A percentile compares a stretch with the other conserved stretches of the same genome.
phyloP scores from a whole-genome alignment of 2,797 vertebrate genomes.

The Acanthiza pusilla region DNA sequence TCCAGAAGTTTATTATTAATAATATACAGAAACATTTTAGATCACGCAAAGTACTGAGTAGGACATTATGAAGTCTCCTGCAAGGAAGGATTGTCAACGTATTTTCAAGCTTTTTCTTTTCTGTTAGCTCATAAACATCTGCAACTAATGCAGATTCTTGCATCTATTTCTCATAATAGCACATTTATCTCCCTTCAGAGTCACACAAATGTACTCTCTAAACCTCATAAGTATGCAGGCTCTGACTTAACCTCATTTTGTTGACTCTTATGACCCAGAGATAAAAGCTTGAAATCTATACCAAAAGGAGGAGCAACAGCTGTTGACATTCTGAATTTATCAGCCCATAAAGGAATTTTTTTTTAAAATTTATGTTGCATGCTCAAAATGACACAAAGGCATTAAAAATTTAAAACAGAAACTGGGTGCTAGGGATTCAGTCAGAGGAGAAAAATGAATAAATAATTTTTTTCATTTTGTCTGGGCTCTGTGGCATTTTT shows the following conservation, averaged over 20 bases:
- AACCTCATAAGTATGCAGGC: constrained; percentile 2
- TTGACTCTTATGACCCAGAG: constrained; percentile 29
- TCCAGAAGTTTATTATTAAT: neutral
- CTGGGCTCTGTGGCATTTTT: constrained; percentile 66
- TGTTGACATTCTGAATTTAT: neutral
- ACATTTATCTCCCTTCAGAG: neutral
- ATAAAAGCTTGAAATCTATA: constrained; percentile 18
- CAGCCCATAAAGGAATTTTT: neutral
- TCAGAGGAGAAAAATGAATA: constrained; percentile 6
- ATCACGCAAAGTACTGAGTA: neutral
- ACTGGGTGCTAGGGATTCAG: neutral
- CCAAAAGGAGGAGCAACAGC: neutral
- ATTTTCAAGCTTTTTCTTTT: neutral
- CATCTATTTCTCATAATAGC: constrained; percentile 28
- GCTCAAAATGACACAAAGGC: neutral
- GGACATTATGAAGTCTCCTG: neutral
- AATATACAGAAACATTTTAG: neutral
- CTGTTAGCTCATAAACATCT: neutral
- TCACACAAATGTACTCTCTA: neutral
- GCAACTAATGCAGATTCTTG: neutral
- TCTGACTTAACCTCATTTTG: constrained; percentile 14
- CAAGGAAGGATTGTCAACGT: neutral
- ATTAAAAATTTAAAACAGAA: constrained; percentile 29
- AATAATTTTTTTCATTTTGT: constrained; percentile 14
- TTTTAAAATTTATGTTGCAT: neutral